Evolutionary conservation across 2,888 invertebrate species (phyloP).

Genomic region (Xiphydria camelus): DNA sequence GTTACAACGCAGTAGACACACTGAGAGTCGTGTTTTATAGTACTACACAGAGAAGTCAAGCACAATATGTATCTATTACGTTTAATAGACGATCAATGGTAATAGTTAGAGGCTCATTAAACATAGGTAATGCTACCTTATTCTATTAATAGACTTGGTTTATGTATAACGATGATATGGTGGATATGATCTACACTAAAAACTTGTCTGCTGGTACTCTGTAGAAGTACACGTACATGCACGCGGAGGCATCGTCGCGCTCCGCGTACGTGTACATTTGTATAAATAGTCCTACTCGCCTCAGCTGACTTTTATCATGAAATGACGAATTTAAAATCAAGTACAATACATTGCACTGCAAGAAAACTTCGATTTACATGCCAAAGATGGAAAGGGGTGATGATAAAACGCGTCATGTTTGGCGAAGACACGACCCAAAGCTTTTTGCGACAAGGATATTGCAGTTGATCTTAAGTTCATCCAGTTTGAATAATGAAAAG

Average conservation of each 20-base stretch:
- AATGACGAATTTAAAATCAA: too few species aligned
- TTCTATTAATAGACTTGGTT: constrained; percentile 7
- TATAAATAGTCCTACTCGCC: too few species aligned
- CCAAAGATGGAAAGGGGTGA: too few species aligned
- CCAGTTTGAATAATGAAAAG: background rate
- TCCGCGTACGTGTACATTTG: too few species aligned
- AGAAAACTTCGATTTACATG: too few species aligned
- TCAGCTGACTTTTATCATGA: constrained; percentile 6
- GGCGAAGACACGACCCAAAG: background rate
- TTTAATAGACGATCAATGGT: constrained; percentile 31
- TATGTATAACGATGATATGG: constrained; percentile 25
- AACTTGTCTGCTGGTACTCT: constrained; percentile 4
- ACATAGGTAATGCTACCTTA: constrained; percentile 21
- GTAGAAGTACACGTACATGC: too few species aligned
- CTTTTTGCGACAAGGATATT: background rate
- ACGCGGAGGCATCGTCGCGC: too few species aligned
- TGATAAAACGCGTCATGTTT: too few species aligned
- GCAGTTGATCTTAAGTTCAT: constrained; percentile 1
- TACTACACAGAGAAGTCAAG: constrained; percentile 24
- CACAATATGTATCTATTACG: constrained; percentile 18
- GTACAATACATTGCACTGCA: too few species aligned
- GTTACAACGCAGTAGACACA: constrained; percentile 49
- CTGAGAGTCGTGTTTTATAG: constrained; percentile 22
- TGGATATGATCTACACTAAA: constrained; percentile 13
- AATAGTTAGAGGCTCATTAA: constrained; percentile 22